Percentiles rank a stretch among this genome's conserved stretches.
Evolutionary conservation across 2,113 vertebrate species (phyloP).

Genomic region (Forbesichthys agassizii): DNA sequence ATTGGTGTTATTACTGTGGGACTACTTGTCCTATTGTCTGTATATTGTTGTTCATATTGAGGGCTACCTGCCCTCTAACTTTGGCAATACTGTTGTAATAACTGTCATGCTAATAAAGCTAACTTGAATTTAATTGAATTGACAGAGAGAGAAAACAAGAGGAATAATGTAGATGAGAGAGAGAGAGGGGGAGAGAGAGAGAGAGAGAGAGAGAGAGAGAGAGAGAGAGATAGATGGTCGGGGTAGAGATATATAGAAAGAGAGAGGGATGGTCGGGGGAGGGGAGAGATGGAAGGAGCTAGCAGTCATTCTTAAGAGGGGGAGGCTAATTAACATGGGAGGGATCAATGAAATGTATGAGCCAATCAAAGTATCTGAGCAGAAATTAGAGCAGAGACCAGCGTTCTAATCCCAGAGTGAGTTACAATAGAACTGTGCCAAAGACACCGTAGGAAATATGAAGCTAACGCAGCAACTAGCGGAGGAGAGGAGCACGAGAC

Average conservation of each 20-base stretch:
- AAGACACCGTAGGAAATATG: not conserved
- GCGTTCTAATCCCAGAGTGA: not conserved
- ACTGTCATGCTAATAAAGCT: no score
- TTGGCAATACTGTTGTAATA: no score
- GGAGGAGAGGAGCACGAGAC: not conserved
- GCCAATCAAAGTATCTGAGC: not conserved
- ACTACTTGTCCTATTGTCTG: no score
- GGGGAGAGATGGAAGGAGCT: slow-evolving; percentile 15
- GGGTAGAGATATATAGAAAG: slow-evolving; percentile 38
- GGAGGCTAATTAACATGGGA: slow-evolving; percentile 24
- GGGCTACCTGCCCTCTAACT: no score
- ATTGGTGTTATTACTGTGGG: no score
- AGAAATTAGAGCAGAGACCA: not conserved
- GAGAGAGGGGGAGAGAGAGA: slow-evolving; percentile 14
- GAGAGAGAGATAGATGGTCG: slow-evolving; percentile 21
- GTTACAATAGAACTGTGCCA: slow-evolving; percentile 7
- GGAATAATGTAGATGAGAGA: slow-evolving; percentile 42
- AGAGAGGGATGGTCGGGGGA: not conserved
- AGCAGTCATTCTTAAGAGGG: slow-evolving; percentile 18
- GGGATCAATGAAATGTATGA: slow-evolving; percentile 2
- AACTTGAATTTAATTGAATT: no score
- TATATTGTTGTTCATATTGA: no score
- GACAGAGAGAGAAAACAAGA: not conserved
- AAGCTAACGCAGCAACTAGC: not conserved
- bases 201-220: slow-evolving; percentile 24